These are phyloP conservation scores for Micronycteris hirsuta DNA, from an alignment of 2,113 vertebrate species.

Conservation along the genomic window DNA sequence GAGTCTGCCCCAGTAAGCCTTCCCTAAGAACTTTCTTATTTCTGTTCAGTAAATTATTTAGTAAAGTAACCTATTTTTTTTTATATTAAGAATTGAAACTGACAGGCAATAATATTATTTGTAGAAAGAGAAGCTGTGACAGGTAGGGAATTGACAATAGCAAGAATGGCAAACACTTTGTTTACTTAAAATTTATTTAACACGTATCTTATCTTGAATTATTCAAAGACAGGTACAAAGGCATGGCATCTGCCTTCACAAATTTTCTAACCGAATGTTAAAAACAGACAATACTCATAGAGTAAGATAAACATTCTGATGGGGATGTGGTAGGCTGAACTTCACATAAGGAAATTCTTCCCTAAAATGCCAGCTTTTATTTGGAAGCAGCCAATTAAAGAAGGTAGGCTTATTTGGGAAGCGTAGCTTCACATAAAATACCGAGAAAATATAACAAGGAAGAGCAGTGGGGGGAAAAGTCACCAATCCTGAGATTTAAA, in stretches of 20 bases:
- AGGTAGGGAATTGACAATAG: background rate
- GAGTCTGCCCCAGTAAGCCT: background rate
- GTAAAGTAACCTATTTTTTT: background rate
- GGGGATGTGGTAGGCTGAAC: background rate
- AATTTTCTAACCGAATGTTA: background rate
- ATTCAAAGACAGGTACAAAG: background rate
- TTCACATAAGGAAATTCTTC: background rate
- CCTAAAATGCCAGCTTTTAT: background rate
- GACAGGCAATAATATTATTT: background rate
- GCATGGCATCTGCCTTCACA: background rate
- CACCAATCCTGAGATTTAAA: background rate
- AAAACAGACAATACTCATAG: background rate
- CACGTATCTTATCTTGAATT: background rate
- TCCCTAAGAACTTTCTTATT: background rate
- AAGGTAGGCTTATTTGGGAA: background rate
- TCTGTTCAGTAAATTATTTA: background rate
- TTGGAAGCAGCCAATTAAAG: background rate
- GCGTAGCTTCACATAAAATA: background rate
- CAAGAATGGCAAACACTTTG: background rate
- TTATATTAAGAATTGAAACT: background rate
- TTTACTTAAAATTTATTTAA: slow-evolving; percentile 20
- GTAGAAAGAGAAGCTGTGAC: background rate
- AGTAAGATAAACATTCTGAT: background rate
- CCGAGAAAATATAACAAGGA: background rate
- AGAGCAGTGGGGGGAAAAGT: background rate